These are phyloP conservation scores for Oostethus manadensis DNA, from an alignment of 2,113 vertebrate genomes.

Conservation along the genomic window DNA sequence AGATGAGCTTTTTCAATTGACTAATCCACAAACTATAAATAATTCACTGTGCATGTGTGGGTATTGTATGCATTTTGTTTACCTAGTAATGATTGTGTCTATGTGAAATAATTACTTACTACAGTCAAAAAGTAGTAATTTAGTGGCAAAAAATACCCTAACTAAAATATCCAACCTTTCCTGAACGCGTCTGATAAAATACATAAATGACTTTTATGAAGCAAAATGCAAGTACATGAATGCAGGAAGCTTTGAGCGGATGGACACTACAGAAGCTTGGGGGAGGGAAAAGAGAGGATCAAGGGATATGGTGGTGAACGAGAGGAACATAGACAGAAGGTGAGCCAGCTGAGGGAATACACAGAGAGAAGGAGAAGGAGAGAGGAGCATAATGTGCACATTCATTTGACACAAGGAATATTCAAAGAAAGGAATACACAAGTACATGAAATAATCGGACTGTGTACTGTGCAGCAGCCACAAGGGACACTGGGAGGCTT, in stretches of 20 bases:
- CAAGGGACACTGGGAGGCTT: constrained; percentile 16
- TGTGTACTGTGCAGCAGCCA: constrained; percentile 2
- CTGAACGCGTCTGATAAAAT: background rate
- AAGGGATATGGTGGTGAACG: background rate
- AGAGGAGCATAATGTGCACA: constrained; percentile 5
- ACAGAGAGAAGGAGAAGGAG: constrained; percentile 1
- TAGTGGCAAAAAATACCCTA: too few species aligned
- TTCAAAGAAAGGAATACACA: background rate
- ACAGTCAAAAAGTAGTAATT: too few species aligned
- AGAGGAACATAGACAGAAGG: background rate
- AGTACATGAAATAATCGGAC: constrained; percentile 13
- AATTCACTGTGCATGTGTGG: too few species aligned
- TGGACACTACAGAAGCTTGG: background rate
- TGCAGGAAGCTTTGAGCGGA: background rate
- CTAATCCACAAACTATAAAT: too few species aligned
- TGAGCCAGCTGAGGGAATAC: constrained; percentile 12
- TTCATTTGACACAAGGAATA: constrained; percentile 16
- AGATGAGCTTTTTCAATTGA: too few species aligned
- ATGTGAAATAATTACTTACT: too few species aligned
- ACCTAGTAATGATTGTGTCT: too few species aligned
- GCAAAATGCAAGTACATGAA: too few species aligned
- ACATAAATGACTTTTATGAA: background rate
- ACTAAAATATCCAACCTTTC: too few species aligned
- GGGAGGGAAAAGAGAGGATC: background rate
- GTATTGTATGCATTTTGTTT: too few species aligned